phyloP scores from a whole-genome alignment of 2,113 vertebrate species.

The Sciurus niger region DNA sequence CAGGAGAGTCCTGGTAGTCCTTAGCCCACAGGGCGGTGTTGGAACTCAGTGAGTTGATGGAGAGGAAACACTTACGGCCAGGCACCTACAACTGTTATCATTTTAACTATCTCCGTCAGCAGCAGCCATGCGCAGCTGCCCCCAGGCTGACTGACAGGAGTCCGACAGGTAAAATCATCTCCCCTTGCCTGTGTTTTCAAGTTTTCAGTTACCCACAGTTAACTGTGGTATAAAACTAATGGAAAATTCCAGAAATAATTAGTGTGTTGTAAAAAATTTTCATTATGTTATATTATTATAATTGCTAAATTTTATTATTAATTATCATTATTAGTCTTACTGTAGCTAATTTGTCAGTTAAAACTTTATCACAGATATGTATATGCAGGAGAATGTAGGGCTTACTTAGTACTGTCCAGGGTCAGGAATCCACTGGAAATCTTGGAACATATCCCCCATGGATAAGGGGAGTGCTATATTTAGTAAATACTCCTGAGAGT shows the following conservation, averaged over 20 bases:
- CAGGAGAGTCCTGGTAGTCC: background rate
- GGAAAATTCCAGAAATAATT: background rate
- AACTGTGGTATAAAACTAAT: too few species aligned
- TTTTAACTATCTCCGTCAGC: fast-evolving
- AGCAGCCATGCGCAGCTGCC: background rate
- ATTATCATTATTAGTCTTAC: background rate
- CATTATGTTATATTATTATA: background rate
- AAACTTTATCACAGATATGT: background rate
- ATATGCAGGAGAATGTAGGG: background rate
- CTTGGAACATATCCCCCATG: background rate
- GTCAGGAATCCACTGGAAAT: background rate
- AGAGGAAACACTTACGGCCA: background rate
- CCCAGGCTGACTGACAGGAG: background rate
- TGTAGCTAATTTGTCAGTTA: background rate
- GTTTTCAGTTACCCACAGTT: background rate
- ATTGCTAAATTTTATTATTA: background rate
- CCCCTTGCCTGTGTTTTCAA: background rate
- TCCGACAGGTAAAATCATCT: background rate
- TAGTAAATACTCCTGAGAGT: background rate
- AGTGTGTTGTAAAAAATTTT: background rate
- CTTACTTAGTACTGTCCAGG: background rate
- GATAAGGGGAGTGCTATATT: too few species aligned
- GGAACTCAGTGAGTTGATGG: background rate
- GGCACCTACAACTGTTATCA: background rate
- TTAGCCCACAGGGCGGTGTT: fast-evolving